phyloP scores from a whole-genome alignment of 2,888 invertebrate genomes.

The Drosophila picticornis region DNA sequence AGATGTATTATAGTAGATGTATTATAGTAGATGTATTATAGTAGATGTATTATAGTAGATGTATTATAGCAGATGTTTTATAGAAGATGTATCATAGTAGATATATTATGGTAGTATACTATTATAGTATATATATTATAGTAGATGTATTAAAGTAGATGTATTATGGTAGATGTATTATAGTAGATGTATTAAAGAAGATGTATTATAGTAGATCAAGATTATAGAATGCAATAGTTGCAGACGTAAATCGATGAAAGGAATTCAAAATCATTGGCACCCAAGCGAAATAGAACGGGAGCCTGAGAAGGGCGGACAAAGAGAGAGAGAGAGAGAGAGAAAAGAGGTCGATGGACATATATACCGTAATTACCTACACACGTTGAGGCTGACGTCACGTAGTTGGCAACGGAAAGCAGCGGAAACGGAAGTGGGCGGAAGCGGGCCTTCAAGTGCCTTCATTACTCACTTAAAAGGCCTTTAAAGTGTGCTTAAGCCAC shows the following conservation, averaged over 20 bases:
- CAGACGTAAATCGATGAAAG: neutral
- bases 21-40: neutral
- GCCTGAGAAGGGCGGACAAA: too few species aligned
- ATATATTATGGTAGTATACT: too few species aligned
- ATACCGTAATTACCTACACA: conserved; percentile 1
- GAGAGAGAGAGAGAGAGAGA: neutral
- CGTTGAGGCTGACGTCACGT: conserved; percentile 10
- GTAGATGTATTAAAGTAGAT: neutral
- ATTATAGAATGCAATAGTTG: neutral
- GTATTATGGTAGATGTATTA: neutral
- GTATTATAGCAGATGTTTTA: neutral
- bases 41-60: neutral
- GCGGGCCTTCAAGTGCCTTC: conserved; percentile 16
- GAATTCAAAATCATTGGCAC: conserved; percentile 11
- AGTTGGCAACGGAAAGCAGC: conserved; percentile 12
- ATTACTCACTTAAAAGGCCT: conserved; percentile 35
- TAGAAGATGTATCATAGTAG: neutral
- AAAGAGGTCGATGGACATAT: neutral
- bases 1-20: too few species aligned
- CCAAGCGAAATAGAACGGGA: too few species aligned
- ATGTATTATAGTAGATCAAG: neutral
- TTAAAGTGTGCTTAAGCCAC: conserved; percentile 35
- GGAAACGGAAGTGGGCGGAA: neutral
- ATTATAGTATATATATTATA: too few species aligned
- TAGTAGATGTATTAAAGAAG: neutral